Percentiles rank a stretch among this genome's conserved stretches.
These are phyloP conservation scores for Sphecodes monilicornis DNA, from an alignment of 2,888 invertebrate genomes.

Conservation along the genomic window DNA sequence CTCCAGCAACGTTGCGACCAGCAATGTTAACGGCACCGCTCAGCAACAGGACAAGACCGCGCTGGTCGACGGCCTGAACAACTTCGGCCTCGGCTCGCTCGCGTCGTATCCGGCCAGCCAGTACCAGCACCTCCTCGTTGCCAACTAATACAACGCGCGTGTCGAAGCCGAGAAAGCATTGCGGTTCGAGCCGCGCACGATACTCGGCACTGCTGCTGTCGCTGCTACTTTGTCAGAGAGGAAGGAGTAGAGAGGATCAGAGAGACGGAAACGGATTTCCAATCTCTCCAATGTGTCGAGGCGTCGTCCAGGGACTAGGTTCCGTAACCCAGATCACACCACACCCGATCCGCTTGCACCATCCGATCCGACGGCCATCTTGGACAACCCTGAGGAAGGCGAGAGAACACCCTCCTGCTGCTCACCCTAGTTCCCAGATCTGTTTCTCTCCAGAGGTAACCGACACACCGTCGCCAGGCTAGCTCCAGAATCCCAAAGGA, in stretches of 20 bases:
- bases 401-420: slow-evolving; percentile 34
- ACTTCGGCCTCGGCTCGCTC: slow-evolving; percentile 86
- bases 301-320: slow-evolving; percentile 62
- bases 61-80: slow-evolving; percentile 88
- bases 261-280: slow-evolving; percentile 35
- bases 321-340: slow-evolving; percentile 43
- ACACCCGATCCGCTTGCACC: slow-evolving; percentile 51
- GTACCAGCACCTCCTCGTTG: slow-evolving; percentile 96
- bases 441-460: slow-evolving; percentile 41
- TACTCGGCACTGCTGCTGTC: slow-evolving; percentile 54
- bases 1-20: slow-evolving; percentile 63
- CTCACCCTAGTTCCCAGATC: slow-evolving; percentile 47
- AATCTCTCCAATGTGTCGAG: slow-evolving; percentile 49
- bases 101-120: slow-evolving; percentile 87
- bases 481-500: background rate
- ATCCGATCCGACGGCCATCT: slow-evolving; percentile 33
- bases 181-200: slow-evolving; percentile 71
- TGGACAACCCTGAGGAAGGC: background rate
- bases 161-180: slow-evolving; percentile 68
- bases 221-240: slow-evolving; percentile 32
- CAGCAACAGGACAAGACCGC: slow-evolving; percentile 83
- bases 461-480: slow-evolving; percentile 9
- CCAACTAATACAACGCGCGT: slow-evolving; percentile 90
- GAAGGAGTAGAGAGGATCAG: slow-evolving; percentile 35
- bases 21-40: slow-evolving; percentile 82